Conservation (phyloP, 2,888 invertebrate genomes). For the Blera fallax region DNA sequence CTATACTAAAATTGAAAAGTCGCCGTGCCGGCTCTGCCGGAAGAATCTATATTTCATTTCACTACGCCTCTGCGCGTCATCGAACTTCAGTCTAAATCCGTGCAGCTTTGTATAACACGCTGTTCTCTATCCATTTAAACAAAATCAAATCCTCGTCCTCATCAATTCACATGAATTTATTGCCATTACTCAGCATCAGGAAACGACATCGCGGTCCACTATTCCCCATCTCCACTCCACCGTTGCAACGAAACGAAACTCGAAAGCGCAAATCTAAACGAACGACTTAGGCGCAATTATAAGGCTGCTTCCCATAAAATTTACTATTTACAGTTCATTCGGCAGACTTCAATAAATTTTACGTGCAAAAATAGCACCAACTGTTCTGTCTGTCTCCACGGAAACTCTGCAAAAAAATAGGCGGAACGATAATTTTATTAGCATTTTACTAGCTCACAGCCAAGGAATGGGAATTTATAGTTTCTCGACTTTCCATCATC, state of each 20-base stretch:
- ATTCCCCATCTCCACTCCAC: neutral
- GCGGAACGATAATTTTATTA: neutral
- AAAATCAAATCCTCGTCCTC: neutral
- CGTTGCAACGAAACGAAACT: neutral
- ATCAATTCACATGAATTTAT: slow-evolving; percentile 39
- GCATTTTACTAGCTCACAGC: neutral
- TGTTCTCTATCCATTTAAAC: neutral
- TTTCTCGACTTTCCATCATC: slow-evolving; percentile 4
- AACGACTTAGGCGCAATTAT: neutral
- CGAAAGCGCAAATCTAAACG: neutral
- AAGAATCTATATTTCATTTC: neutral
- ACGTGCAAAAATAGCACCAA: slow-evolving; percentile 38
- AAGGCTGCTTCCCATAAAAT: neutral
- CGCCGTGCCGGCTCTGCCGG: too few species aligned
- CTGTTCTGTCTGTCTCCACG: slow-evolving; percentile 1
- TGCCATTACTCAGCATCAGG: slow-evolving; percentile 1
- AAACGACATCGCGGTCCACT: neutral
- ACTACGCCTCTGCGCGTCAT: neutral
- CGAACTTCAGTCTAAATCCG: neutral
- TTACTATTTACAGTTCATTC: slow-evolving; percentile 32
- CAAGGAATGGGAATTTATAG: neutral
- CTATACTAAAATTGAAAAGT: too few species aligned
- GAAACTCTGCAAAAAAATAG: neutral
- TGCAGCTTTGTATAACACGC: neutral
- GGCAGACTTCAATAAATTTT: slow-evolving; percentile 22